phyloP scores from a whole-genome alignment of 2,888 invertebrate genomes.

The Cremastobaeus sp. region DNA sequence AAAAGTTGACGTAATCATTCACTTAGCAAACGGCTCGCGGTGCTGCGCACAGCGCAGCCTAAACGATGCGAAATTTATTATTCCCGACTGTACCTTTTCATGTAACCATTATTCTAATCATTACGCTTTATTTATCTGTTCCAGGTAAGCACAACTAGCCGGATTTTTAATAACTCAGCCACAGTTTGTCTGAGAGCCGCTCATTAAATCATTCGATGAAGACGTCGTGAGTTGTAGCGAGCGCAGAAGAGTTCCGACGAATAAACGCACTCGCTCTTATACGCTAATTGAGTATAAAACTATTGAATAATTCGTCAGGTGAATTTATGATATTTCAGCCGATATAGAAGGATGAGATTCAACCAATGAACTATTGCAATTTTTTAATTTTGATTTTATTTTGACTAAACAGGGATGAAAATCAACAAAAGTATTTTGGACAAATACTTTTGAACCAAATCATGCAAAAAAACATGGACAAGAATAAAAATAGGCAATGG shows the following conservation, averaged over 20 bases:
- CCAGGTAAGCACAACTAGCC: slow-evolving; percentile 51
- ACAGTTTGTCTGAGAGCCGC: slow-evolving; percentile 43
- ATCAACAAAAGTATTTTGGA: too few relatives aligned
- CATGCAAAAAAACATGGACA: too few relatives aligned
- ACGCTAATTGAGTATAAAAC: slow-evolving; percentile 14
- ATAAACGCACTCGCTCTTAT: slow-evolving; percentile 5
- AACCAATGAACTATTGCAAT: too few relatives aligned
- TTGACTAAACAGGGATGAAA: too few relatives aligned
- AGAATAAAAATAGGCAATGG: too few relatives aligned
- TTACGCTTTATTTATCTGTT: slow-evolving; percentile 51
- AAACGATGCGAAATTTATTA: slow-evolving; percentile 29
- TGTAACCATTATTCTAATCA: slow-evolving; percentile 38
- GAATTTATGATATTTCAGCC: too few relatives aligned
- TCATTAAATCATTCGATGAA: slow-evolving; percentile 45
- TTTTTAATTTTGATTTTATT: too few relatives aligned
- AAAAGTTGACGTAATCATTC: slow-evolving; percentile 46
- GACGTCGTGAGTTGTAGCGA: slow-evolving; percentile 23
- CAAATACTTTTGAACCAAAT: too few relatives aligned
- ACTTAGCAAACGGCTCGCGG: slow-evolving; percentile 38
- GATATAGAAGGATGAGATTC: too few relatives aligned
- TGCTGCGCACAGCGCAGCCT: slow-evolving; percentile 17
- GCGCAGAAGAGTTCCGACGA: slow-evolving; percentile 9
- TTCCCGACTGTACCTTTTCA: slow-evolving; percentile 4
- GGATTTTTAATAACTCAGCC: slow-evolving; percentile 53
- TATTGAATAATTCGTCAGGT: slow-evolving; percentile 2